phyloP scores from a whole-genome alignment of 1,140 invertebrate species.

The Penaeus japonicus region DNA sequence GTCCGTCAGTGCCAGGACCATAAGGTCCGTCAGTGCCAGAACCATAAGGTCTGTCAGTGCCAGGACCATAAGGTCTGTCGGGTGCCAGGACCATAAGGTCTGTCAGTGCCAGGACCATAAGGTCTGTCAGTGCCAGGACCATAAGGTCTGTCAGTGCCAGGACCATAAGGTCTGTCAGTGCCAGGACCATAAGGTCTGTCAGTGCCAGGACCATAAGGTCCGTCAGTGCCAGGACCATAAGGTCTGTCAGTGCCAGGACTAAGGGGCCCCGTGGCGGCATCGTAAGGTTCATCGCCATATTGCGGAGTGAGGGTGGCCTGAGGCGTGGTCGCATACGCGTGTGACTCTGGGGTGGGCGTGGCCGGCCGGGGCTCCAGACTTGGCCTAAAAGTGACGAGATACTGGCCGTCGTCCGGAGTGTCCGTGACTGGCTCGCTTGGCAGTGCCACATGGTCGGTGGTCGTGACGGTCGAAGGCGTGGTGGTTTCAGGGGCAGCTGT shows the following conservation, averaged over 20 bases:
- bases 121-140: not conserved
- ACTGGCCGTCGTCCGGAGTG: too few species aligned
- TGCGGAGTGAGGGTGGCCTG: not conserved
- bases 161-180: not conserved
- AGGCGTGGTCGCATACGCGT: not conserved
- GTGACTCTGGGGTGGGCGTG: too few species aligned
- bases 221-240: not conserved
- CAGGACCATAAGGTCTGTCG: not conserved
- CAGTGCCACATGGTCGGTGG: too few species aligned
- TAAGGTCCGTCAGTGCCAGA: not conserved
- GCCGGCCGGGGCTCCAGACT: too few species aligned
- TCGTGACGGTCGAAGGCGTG: too few species aligned
- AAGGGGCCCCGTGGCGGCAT: not conserved
- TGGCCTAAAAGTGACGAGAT: too few species aligned
- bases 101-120: not conserved
- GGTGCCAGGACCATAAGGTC: not conserved
- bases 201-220: not conserved
- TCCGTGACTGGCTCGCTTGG: too few species aligned
- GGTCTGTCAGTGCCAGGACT: not conserved
- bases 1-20: not conserved
- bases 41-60: not conserved
- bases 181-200: not conserved
- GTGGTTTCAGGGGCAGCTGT: too few species aligned
- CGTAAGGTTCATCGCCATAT: not conserved
- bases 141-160: not conserved